These are phyloP conservation scores for Sthenelais limicola DNA, from an alignment of 2,888 invertebrate genomes.

Conservation along the genomic window DNA sequence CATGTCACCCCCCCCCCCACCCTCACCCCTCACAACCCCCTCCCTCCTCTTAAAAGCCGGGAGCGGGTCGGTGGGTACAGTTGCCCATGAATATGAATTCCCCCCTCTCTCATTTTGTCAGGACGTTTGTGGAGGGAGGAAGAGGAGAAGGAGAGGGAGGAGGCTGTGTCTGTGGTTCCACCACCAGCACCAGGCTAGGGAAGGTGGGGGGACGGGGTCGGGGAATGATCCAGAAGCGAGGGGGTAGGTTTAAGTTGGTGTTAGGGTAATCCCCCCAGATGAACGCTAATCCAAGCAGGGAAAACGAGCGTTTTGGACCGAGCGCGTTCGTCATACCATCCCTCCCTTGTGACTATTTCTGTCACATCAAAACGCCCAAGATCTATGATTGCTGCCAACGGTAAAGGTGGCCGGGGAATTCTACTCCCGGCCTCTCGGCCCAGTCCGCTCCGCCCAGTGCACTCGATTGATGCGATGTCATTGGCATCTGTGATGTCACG, in stretches of 20 bases:
- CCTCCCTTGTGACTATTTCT: conserved; percentile 1
- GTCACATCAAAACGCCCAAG: conserved; percentile 31
- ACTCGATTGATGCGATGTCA: neutral
- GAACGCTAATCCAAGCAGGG: conserved; percentile 27
- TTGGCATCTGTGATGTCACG: too few relatives aligned
- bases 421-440: neutral
- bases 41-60: too few relatives aligned
- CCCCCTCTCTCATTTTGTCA: too few relatives aligned
- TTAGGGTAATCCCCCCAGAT: conserved; percentile 19
- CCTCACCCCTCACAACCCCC: too few relatives aligned
- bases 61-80: too few relatives aligned
- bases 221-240: too few relatives aligned
- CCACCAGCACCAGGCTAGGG: neutral
- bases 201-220: too few relatives aligned
- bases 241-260: too few relatives aligned
- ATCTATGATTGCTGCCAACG: neutral
- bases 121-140: neutral
- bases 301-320: too few relatives aligned
- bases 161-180: neutral
- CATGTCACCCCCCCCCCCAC: too few relatives aligned
- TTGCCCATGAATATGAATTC: too few relatives aligned
- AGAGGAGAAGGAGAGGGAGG: neutral
- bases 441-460: neutral
- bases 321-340: neutral
- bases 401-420: conserved; percentile 19